Conservation (phyloP, 2,888 invertebrate species). For the Lasius platythorax region DNA sequence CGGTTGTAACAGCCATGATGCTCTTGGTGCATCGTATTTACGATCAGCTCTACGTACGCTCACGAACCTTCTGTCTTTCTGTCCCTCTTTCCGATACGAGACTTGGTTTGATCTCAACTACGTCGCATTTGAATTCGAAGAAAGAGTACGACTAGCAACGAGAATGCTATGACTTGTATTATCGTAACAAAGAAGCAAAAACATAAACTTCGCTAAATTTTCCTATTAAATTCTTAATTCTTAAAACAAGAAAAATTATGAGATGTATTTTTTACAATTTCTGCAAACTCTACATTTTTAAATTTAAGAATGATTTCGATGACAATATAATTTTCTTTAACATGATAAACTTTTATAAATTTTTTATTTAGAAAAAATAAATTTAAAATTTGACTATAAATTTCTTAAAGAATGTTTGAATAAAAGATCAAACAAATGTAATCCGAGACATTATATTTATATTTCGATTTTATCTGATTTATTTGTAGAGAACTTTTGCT, state of each 20-base stretch:
- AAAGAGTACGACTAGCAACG: slow-evolving; percentile 69
- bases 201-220: slow-evolving; percentile 27
- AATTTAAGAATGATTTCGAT: neutral
- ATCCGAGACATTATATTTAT: neutral
- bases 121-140: slow-evolving; percentile 82
- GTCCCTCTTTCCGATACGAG: slow-evolving; percentile 54
- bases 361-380: neutral
- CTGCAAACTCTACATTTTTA: neutral
- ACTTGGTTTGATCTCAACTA: slow-evolving; percentile 32
- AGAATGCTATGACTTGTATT: slow-evolving; percentile 61
- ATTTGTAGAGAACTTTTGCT: neutral
- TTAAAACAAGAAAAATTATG: neutral
- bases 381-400: neutral
- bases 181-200: slow-evolving; percentile 64
- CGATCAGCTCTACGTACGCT: slow-evolving; percentile 83
- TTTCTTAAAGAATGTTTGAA: neutral
- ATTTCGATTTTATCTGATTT: neutral
- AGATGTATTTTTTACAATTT: neutral
- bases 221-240: neutral
- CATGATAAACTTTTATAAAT: neutral
- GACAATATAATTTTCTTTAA: neutral
- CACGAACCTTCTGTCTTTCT: slow-evolving; percentile 63
- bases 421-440: neutral
- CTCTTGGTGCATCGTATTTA: slow-evolving; percentile 83
- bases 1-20: slow-evolving; percentile 82